Conservation (phyloP, 2,888 invertebrate genomes). For the Aethes cnicana region DNA sequence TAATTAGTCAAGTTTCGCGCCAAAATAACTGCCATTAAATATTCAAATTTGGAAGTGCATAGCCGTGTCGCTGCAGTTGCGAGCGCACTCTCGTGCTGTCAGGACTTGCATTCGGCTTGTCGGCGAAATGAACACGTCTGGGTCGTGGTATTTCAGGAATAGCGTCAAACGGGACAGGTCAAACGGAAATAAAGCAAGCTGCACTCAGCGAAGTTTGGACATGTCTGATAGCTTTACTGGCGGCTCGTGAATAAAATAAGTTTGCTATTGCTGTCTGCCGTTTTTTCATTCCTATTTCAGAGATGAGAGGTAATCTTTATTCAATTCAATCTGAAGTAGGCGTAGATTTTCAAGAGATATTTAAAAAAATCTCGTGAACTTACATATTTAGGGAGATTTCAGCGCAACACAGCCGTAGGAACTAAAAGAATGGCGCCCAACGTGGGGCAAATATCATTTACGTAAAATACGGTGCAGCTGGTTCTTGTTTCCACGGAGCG, state of each 20-base stretch:
- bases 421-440: constrained; percentile 42
- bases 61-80: constrained; percentile 66
- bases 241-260: constrained; percentile 75
- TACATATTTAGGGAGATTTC: constrained; percentile 6
- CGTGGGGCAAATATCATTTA: constrained; percentile 46
- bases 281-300: constrained; percentile 50
- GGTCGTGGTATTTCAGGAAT: constrained; percentile 66
- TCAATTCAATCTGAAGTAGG: too few species aligned
- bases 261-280: constrained; percentile 55
- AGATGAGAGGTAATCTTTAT: too few species aligned
- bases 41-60: constrained; percentile 76
- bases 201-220: constrained; percentile 76
- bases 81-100: constrained; percentile 55
- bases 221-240: constrained; percentile 72
- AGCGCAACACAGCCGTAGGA: constrained; percentile 13
- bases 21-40: constrained; percentile 73
- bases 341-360: too few species aligned
- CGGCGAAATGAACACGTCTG: constrained; percentile 74
- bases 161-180: constrained; percentile 74
- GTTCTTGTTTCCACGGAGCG: constrained; percentile 45
- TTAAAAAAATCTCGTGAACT: too few species aligned
- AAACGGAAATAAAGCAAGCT: constrained; percentile 78
- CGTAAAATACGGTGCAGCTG: constrained; percentile 46
- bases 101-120: constrained; percentile 72
- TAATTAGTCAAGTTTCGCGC: constrained; percentile 60